Base-by-base conservation (phyloP, 2,888 invertebrate genomes). In the Rhagonycha lutea region DNA sequence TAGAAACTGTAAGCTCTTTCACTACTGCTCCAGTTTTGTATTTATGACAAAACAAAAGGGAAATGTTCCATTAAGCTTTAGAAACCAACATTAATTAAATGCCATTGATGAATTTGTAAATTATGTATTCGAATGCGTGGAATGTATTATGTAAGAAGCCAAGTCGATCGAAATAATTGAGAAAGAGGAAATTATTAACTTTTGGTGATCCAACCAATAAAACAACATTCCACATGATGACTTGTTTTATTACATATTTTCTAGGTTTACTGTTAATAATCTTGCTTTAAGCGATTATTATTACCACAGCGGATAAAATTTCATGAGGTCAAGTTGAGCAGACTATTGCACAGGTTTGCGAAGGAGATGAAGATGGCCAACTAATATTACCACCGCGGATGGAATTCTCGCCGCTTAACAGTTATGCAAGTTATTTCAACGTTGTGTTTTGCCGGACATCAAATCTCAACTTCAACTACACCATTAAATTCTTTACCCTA, bases 371-470 rank as follows among this genome's bases (percentile, higher is more conserved):
- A 47, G 47, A 47, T 47, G 47, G 78, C 73, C 28, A 69, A 75
- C 74, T 68, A 68, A 74, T 78, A 78, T 75, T 69, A 68, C 14
- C 68, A 72, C 70, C 75, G 29, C 63, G 71, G 24, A 70, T 70
- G 79, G 80, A 73, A 79, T 80, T 77, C 74, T 68, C 74, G 76
- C 74, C 69, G 74, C 72, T 76, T 65, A 77, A 78, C 78, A 80
- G 81, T 79, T 81, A 81, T 79, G 75, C 73, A 61, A 78, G 79
- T 79, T 80, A 81, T 81, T 80, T 79, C 78, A 77, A 80, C 76
- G 78, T 74, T 29, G 68, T 68, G 26, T 63, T 76, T 32, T 68
- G n/a, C 10, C 18, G 68, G 67, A 47, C 73, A 70, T 71, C 70
- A 68, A 76, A 74, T 73, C 73, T 74, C 68, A 32, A 73, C 67